Conservation (phyloP, 2,797 vertebrate genomes). For the Botia kubotai region DNA sequence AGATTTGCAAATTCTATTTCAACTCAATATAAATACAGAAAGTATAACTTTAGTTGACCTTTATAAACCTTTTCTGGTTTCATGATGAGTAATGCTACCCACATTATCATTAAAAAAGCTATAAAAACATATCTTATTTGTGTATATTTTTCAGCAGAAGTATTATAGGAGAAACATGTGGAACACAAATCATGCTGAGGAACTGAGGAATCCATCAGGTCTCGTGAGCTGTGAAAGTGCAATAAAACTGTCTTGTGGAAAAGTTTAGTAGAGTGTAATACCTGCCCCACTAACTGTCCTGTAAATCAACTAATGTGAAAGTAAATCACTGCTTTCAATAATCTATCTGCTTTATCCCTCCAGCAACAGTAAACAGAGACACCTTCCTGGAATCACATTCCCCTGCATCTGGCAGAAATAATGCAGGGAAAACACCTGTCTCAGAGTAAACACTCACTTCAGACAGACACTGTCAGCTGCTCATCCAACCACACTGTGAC, state of each 20-base stretch:
- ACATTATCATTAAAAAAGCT: not conserved
- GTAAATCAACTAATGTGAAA: not conserved
- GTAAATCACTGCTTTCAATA: not conserved
- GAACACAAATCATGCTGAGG: not conserved
- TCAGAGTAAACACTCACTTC: slow-evolving; percentile 18
- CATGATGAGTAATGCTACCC: not conserved
- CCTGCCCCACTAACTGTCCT: not conserved
- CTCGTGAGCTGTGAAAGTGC: not conserved
- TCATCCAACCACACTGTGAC: not conserved
- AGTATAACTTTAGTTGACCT: too few relatives aligned
- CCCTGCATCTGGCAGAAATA: slow-evolving; percentile 6
- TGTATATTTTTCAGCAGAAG: not conserved
- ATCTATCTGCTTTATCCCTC: slow-evolving; percentile 1
- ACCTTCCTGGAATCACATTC: slow-evolving; percentile 13
- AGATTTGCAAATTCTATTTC: too few relatives aligned
- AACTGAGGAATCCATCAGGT: not conserved
- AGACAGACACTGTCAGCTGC: slow-evolving; percentile 22
- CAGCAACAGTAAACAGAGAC: slow-evolving; percentile 36
- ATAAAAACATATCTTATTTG: not conserved
- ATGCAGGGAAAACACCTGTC: slow-evolving; percentile 8
- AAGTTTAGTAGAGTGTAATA: not conserved
- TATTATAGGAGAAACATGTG: not conserved
- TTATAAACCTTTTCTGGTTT: too few relatives aligned
- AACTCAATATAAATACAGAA: too few relatives aligned
- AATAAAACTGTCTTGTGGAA: not conserved